Conservation (phyloP, 2,888 invertebrate species). For the Onchidella celtica region DNA sequence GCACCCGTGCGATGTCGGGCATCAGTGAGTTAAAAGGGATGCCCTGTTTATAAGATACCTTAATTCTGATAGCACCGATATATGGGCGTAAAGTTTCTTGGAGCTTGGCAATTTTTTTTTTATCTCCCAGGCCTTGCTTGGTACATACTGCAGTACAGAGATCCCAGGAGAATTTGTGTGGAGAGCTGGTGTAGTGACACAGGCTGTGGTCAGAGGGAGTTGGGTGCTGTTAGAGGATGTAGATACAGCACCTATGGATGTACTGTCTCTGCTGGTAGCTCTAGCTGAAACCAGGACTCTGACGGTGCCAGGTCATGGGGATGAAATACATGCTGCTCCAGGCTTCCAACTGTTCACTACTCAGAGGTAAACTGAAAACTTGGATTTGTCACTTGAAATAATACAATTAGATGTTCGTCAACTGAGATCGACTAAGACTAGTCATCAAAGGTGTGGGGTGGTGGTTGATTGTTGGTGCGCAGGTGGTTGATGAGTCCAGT, state of each 20-base stretch:
- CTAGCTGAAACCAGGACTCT: conserved; percentile 91
- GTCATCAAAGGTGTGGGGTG: too few relatives aligned
- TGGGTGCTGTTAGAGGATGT: conserved; percentile 98
- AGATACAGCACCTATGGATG: conserved; percentile 95
- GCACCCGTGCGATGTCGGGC: too few relatives aligned
- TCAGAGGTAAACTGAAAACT: conserved; percentile 83
- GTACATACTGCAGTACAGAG: conserved; percentile 96
- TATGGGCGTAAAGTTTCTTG: too few relatives aligned
- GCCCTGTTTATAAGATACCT: too few relatives aligned
- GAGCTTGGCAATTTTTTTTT: too few relatives aligned
- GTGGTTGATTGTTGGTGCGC: too few relatives aligned
- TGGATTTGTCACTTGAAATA: too few relatives aligned
- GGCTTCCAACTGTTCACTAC: conserved; percentile 97
- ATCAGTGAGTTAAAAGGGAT: too few relatives aligned
- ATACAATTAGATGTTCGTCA: too few relatives aligned
- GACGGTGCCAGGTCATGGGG: conserved; percentile 93
- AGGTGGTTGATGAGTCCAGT: too few relatives aligned
- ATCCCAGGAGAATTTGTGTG: conserved; percentile 98
- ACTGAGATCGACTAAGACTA: too few relatives aligned
- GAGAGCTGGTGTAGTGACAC: conserved; percentile 95
- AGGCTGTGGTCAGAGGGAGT: conserved; percentile 82
- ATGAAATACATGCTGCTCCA: conserved; percentile 88
- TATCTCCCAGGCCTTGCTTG: conserved; percentile 86
- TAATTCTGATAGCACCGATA: too few relatives aligned
- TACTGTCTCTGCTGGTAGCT: conserved; percentile 91